Evolutionary conservation across 2,797 vertebrate genomes (phyloP), one percentile per base, ranked within the genome.

Genomic region (Anguilla pacifica): DNA sequence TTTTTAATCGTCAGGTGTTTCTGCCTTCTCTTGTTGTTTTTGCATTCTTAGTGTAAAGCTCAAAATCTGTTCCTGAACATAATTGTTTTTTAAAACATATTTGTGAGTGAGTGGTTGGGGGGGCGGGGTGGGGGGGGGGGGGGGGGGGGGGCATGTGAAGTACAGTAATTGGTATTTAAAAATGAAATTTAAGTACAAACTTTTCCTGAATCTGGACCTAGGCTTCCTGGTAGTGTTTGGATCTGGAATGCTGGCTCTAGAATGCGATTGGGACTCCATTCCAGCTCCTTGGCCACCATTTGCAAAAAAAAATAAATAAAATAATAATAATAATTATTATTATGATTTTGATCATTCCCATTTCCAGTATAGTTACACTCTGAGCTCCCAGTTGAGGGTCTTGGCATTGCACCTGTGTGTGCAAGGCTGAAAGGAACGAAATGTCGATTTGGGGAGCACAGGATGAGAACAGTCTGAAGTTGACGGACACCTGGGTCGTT

Each of bases 41-140:
- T 95, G 95, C 95, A 94, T 94, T 95, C 93, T 95, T 96, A 94
- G 94, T 94, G 93, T 94, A 94, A 94, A 94, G 91, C 94, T 94
- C 92, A 93, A 95, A 94, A 90, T 88, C 91, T 89, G 92, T 93
- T 94, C 89, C 89, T 9, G 61, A 55, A 67, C 51, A 46, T 79
- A 55, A 43, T 15, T 17, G 19, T 15, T 77, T 35, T 39, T 64
- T 64, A 19, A n/a, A 83, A 59, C 15, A 13, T 67, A 28, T 25
- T 25, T 25, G n/a, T 67, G 64, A 13, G 64, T 6, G 22, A n/a
- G 64, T 67, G 22, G 4, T 25, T n/a, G 9, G 10, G 9, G 2
- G 57, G 6, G 3, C 11, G 9, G 2, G 57, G 6, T 9, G 9
- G 10, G 9, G 2, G 57, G 6, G 19, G 57, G 57, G 57, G 15